These are phyloP conservation scores for Hydropsyche betteni DNA, from an alignment of 2,888 invertebrate genomes.

Conservation along the genomic window DNA sequence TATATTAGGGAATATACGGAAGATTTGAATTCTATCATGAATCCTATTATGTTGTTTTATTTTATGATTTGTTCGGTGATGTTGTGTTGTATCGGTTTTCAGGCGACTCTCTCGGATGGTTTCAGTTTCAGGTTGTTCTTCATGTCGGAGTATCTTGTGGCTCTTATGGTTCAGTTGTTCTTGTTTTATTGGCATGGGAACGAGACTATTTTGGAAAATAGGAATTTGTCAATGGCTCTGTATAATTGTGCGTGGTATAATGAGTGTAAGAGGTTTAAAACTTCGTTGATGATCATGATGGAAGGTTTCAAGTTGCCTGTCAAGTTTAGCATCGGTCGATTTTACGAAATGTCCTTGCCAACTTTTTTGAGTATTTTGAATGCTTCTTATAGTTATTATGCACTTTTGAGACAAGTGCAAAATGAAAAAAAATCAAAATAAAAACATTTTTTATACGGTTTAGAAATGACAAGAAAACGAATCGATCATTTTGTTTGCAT, in stretches of 20 bases:
- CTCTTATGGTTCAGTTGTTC: conserved; percentile 61
- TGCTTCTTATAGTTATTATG: conserved; percentile 52
- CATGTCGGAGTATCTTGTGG: conserved; percentile 60
- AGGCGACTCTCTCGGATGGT: conserved; percentile 55
- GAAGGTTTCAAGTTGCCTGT: conserved; percentile 44
- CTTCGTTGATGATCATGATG: conserved; percentile 42
- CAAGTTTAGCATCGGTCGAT: conserved; percentile 41
- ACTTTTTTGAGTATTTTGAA: conserved; percentile 48
- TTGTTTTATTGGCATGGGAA: conserved; percentile 65
- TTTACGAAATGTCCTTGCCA: conserved; percentile 46
- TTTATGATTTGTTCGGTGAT: conserved; percentile 62
- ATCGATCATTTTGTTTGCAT: too few relatives aligned
- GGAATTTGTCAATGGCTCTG: conserved; percentile 37
- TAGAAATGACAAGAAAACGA: too few relatives aligned
- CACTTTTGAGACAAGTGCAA: conserved; percentile 50
- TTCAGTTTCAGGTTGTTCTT: conserved; percentile 41
- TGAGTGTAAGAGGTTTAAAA: conserved; percentile 34
- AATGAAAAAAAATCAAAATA: not conserved
- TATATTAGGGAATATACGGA: conserved; percentile 55
- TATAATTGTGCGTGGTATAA: conserved; percentile 47
- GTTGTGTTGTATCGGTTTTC: conserved; percentile 62
- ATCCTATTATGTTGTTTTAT: conserved; percentile 62
- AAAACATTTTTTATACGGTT: too few relatives aligned
- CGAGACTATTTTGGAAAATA: conserved; percentile 56
- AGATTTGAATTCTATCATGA: conserved; percentile 58